phyloP scores from a whole-genome alignment of 2,797 vertebrate genomes.

The Rhadinocentrus ornatus region DNA sequence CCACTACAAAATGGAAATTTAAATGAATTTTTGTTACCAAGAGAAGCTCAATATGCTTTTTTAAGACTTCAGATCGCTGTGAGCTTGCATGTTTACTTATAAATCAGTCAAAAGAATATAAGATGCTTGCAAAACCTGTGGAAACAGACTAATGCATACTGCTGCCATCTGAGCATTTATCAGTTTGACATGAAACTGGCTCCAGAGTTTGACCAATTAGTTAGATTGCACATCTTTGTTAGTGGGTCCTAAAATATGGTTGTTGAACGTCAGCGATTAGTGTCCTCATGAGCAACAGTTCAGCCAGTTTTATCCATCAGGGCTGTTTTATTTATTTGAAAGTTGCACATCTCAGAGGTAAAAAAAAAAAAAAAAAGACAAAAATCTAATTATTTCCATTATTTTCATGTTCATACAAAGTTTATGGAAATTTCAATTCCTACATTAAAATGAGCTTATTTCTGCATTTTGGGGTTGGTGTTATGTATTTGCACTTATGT shows the following conservation, averaged over 20 bases:
- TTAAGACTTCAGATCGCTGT: background rate
- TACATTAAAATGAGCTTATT: background rate
- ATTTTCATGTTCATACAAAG: background rate
- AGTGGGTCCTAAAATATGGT: constrained; percentile 8
- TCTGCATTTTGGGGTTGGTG: background rate
- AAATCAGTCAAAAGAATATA: constrained; percentile 1
- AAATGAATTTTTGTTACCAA: background rate
- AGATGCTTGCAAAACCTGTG: background rate
- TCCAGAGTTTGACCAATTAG: constrained; percentile 16
- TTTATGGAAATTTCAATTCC: background rate
- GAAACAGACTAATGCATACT: background rate
- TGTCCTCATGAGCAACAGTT: background rate
- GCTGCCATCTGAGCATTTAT: constrained; percentile 15
- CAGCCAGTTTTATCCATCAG: background rate
- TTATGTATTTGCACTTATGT: background rate
- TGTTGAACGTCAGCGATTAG: constrained; percentile 20
- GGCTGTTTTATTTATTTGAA: constrained; percentile 3
- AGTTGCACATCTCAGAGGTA: background rate
- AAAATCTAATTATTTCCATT: background rate
- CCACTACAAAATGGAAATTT: constrained; percentile 25
- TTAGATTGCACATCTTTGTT: constrained; percentile 8
- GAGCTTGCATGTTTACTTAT: background rate
- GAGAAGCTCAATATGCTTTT: background rate
- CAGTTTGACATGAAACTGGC: constrained; percentile 16
- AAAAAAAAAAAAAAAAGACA: background rate